phyloP scores from a whole-genome alignment of 2,888 invertebrate species.

The Polyommatus icarus region DNA sequence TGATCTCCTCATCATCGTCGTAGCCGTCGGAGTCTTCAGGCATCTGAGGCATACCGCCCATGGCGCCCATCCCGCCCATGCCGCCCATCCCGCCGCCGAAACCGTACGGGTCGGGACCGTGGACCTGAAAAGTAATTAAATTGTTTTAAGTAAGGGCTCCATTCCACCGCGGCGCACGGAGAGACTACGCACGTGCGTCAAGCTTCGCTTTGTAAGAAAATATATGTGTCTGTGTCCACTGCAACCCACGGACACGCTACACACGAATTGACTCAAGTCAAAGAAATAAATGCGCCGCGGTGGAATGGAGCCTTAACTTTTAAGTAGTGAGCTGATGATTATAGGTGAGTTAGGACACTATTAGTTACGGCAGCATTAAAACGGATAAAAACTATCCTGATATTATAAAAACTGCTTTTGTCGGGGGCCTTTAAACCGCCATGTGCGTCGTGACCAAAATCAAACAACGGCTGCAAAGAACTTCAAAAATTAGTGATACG shows the following conservation, averaged over 20 bases:
- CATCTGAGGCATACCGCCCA: slow-evolving; percentile 44
- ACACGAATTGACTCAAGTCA: too few relatives aligned
- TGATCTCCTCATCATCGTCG: slow-evolving; percentile 43
- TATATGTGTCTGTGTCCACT: too few relatives aligned
- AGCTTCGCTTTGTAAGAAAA: too few relatives aligned
- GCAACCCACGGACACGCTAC: too few relatives aligned
- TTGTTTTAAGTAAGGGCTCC: neutral
- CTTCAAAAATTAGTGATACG: neutral
- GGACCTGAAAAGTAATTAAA: slow-evolving; percentile 49
- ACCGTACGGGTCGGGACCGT: slow-evolving; percentile 73
- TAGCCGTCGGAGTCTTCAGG: slow-evolving; percentile 44
- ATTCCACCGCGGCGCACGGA: too few relatives aligned
- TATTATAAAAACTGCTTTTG: neutral
- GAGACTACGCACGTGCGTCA: too few relatives aligned
- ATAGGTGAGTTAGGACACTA: neutral
- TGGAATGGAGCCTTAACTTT: too few relatives aligned
- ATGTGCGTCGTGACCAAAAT: too few relatives aligned
- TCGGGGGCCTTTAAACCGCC: neutral
- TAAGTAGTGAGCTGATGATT: neutral
- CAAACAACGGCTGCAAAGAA: neutral
- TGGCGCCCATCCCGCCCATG: slow-evolving; percentile 37
- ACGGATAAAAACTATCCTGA: too few relatives aligned
- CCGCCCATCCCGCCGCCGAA: slow-evolving; percentile 55
- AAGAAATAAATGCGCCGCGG: too few relatives aligned
- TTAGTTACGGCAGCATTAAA: neutral